phyloP scores from a whole-genome alignment of 2,888 invertebrate genomes.

The Agonopterix heracliana region DNA sequence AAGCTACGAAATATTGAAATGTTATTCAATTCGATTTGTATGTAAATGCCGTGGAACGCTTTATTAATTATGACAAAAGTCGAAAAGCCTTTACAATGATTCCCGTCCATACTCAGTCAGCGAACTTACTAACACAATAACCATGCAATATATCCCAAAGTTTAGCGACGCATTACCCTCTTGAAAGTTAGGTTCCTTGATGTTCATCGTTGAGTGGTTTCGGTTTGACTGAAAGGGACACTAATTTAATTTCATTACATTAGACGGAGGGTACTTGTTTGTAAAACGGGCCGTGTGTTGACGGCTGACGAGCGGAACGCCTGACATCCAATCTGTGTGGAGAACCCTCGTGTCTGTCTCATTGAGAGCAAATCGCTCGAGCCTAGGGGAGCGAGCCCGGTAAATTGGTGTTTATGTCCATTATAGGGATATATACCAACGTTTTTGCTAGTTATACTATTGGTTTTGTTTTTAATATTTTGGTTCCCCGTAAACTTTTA shows the following conservation, averaged over 20 bases:
- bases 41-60: conserved; percentile 8
- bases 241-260: conserved; percentile 54
- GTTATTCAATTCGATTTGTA: conserved; percentile 14
- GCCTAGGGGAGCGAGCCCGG: conserved; percentile 16
- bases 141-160: too few relatives aligned
- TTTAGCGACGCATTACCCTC: too few relatives aligned
- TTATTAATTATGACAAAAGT: conserved; percentile 1
- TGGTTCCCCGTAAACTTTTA: too few relatives aligned
- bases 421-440: too few relatives aligned
- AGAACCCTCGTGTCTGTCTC: conserved; percentile 54
- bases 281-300: conserved; percentile 24
- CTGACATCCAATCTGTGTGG: conserved; percentile 60
- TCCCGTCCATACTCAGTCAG: too few relatives aligned
- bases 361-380: conserved; percentile 57
- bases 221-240: conserved; percentile 30
- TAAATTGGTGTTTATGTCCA: conserved; percentile 11
- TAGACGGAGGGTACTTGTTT: conserved; percentile 36
- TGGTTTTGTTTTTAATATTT: too few relatives aligned
- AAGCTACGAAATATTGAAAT: conserved; percentile 10
- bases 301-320: conserved; percentile 23
- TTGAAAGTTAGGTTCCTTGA: not conserved
- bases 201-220: conserved; percentile 18
- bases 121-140: too few relatives aligned
- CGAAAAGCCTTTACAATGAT: not conserved
- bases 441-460: too few relatives aligned